Evolutionary conservation across 2,888 invertebrate genomes (phyloP).

Genomic region (Epinotia ramella): DNA sequence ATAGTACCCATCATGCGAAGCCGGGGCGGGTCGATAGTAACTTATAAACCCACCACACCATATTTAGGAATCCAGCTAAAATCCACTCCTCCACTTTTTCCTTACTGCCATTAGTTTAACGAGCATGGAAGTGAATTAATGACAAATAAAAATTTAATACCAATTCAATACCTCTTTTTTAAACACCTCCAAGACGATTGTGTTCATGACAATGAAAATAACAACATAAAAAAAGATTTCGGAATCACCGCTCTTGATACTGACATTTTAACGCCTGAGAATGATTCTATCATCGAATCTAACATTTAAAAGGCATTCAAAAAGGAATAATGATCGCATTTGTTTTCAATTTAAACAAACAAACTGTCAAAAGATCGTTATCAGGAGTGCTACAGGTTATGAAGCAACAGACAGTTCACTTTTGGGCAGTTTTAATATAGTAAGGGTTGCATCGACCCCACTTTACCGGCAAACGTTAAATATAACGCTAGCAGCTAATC

Average conservation of each 20-base stretch:
- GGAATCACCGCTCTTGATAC: conserved; percentile 23
- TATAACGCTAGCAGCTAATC: too few species aligned
- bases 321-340: conserved; percentile 45
- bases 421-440: background rate
- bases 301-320: conserved; percentile 40
- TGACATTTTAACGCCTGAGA: conserved; percentile 45
- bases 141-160: too few species aligned
- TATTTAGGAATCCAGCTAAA: too few species aligned
- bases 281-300: conserved; percentile 40
- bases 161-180: background rate
- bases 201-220: background rate
- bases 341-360: conserved; percentile 46
- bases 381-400: conserved; percentile 21
- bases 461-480: too few species aligned
- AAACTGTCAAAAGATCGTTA: conserved; percentile 39
- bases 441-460: too few species aligned
- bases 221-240: background rate
- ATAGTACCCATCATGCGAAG: too few species aligned
- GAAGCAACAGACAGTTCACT: conserved; percentile 10
- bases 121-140: too few species aligned
- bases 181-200: background rate
- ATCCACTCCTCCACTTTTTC: too few species aligned
- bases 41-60: too few species aligned
- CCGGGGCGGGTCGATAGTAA: too few species aligned
- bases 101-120: too few species aligned